Evolutionary conservation across 1,140 invertebrate genomes (phyloP).

Genomic region (Pseudomyrmex cubaensis): DNA sequence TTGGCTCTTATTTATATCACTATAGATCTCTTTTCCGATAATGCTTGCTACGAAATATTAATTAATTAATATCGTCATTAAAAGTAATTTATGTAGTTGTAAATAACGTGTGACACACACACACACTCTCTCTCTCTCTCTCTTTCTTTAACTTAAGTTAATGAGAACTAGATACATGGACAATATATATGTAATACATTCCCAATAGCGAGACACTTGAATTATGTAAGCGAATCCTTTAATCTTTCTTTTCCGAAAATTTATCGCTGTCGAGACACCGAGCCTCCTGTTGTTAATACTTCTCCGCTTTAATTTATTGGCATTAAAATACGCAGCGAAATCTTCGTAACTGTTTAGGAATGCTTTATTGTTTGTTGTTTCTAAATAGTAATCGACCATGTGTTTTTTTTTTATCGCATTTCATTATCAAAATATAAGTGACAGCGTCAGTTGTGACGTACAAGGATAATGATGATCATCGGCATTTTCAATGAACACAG

Average conservation of each 20-base stretch:
- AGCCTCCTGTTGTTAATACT: conserved; percentile 27
- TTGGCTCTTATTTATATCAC: conserved; percentile 5
- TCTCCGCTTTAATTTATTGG: conserved; percentile 23
- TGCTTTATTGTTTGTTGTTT: conserved; percentile 42
- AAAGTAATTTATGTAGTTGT: not conserved
- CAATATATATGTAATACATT: not conserved
- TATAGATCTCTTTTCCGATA: conserved; percentile 18
- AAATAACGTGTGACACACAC: not conserved
- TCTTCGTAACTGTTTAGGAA: conserved; percentile 35
- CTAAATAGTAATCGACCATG: conserved; percentile 13
- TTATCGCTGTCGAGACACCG: conserved; percentile 15
- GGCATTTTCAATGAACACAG: conserved; percentile 30
- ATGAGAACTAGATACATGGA: conserved; percentile 22
- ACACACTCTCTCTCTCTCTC: too few species aligned
- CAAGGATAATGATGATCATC: conserved; percentile 20
- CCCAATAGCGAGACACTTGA: conserved; percentile 51
- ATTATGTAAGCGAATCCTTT: conserved; percentile 40
- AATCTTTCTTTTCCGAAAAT: conserved; percentile 37
- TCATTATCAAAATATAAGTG: not conserved
- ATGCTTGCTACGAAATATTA: conserved; percentile 18
- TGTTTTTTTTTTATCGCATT: conserved; percentile 20
- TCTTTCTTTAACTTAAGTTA: not conserved
- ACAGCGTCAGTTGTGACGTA: conserved; percentile 21
- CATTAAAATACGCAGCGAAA: conserved; percentile 3
- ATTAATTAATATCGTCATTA: conserved; percentile 8